Evolutionary conservation across 2,113 vertebrate genomes (phyloP), one percentile per base, ranked within the genome.

Genomic region (Capreolus pygargus): DNA sequence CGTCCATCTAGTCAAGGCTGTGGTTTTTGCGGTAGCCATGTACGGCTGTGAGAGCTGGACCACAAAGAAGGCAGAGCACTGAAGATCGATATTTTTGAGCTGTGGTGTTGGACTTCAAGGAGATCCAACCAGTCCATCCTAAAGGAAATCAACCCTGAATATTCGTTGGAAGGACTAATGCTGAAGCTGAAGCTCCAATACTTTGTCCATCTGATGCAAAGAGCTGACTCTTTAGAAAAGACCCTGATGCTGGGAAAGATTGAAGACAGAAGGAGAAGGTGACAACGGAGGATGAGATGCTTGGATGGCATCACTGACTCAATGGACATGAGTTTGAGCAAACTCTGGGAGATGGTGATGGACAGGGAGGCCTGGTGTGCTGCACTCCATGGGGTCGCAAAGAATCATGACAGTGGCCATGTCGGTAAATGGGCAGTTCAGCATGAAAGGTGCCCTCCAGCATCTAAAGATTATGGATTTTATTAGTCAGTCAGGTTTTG

Each of bases 401-500:
- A 36, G 4, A 36, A 2, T 23, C n/a, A 6, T 3, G 19, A 2
- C 9, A 33, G 21, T 0, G 13, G 15, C 1, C 14, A 0, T 15
- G 3, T 39, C 2, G 4, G 25, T 43, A 1, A 25, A 25, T 0
- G 0, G 5, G 12, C 25, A 0, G 3, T 39, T 33, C 5, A 27
- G 55, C 33, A 3, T 8, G 4, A 12, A 4, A 1, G 30, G 17
- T 1, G 3, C 33, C 14, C 43, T 21, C 58, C 23, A 47, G 13
- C 1, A 2, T 30, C 36, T 47, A 8, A 55, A 67, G 36, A 1
- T 6, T 14, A 4, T 1, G 43, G 17, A 1, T 27, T 10, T 1
- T 43, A 4, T 0, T 9, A 6, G 16, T 21, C 43, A 28, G 0
- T 19, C 16, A 11, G 39, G 78, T 74, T 12, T 33, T 19, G 1